These are phyloP conservation scores for Selene dorsalis DNA, from an alignment of 2,797 vertebrate species.

Conservation along the genomic window DNA sequence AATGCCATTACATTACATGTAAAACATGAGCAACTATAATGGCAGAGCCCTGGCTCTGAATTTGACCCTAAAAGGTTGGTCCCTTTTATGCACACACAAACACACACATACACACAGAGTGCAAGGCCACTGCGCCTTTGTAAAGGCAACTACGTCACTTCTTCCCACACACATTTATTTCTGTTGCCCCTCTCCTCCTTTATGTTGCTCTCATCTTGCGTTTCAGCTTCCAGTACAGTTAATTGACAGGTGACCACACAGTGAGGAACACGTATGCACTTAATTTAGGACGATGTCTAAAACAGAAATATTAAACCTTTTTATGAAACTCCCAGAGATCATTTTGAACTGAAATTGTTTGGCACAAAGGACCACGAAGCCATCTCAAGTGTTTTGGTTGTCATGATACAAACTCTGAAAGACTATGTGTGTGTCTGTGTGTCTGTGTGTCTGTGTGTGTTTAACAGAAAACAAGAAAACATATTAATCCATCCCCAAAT, in stretches of 20 bases:
- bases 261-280: constrained; percentile 3
- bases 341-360: neutral
- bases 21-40: constrained; percentile 67
- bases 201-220: neutral
- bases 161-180: constrained; percentile 11
- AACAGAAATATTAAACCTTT: neutral
- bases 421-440: neutral
- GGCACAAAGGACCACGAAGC: neutral
- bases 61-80: constrained; percentile 65
- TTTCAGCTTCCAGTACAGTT: neutral
- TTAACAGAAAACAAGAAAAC: constrained; percentile 14
- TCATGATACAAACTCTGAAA: constrained; percentile 8
- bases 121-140: constrained; percentile 22
- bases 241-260: neutral
- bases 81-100: constrained; percentile 11
- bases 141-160: constrained; percentile 24
- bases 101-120: neutral
- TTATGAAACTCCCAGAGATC: neutral
- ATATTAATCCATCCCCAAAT: neutral
- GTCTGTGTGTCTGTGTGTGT: too few species aligned
- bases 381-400: neutral
- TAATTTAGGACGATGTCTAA: neutral
- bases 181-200: neutral
- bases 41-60: constrained; percentile 47
- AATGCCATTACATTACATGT: constrained; percentile 76